These are phyloP conservation scores for Cheirogaleus medius DNA, from an alignment of 2,113 vertebrate genomes.

Conservation along the genomic window DNA sequence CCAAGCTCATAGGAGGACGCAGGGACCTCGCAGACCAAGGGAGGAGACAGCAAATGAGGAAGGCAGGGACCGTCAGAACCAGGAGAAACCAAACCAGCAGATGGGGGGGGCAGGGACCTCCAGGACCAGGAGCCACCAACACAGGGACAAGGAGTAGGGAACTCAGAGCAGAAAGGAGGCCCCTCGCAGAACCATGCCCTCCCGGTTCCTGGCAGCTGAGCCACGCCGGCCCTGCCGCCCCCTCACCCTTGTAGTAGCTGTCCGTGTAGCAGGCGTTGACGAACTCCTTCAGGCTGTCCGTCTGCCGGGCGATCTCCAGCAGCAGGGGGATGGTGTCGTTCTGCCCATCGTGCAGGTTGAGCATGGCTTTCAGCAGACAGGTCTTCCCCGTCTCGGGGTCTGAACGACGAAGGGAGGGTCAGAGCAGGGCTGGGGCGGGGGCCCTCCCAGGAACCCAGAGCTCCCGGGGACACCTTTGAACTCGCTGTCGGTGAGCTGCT, in stretches of 20 bases:
- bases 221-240: rapidly evolving
- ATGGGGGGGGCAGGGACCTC: not conserved
- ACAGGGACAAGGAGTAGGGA: not conserved
- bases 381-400: slow-evolving; percentile 94
- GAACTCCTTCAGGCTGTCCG: slow-evolving; percentile 89
- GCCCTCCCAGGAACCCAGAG: rapidly evolving
- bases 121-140: not conserved
- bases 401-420: slow-evolving; percentile 72
- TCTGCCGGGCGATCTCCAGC: slow-evolving; percentile 90
- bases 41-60: not conserved
- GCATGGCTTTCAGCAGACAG: slow-evolving; percentile 93
- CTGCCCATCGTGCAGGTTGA: slow-evolving; percentile 90
- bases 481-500: slow-evolving; percentile 90
- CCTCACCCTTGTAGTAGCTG: slow-evolving; percentile 93
- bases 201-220: not conserved
- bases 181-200: not conserved
- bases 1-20: not conserved
- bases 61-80: not conserved
- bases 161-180: not conserved
- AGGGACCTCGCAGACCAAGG: too few species aligned
- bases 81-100: not conserved
- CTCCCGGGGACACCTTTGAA: slow-evolving; percentile 88
- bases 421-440: rapidly evolving
- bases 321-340: slow-evolving; percentile 91
- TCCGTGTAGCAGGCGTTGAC: slow-evolving; percentile 93